Conservation (phyloP, 1,140 invertebrate species). For the Drosophila orosa region DNA sequence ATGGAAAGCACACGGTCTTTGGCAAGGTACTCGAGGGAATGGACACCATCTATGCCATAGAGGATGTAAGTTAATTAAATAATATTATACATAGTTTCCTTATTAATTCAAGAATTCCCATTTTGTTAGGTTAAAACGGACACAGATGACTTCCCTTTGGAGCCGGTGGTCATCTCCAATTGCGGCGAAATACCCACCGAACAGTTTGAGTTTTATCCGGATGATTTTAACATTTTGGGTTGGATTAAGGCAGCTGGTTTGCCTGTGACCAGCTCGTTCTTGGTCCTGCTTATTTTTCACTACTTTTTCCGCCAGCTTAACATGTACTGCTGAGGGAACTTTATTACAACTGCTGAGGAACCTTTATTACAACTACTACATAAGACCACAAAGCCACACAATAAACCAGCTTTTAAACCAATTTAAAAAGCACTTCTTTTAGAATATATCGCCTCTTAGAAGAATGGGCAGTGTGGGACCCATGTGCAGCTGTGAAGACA, state of each 20-base stretch:
- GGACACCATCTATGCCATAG: conserved; percentile 93
- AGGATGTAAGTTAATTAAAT: conserved; percentile 83
- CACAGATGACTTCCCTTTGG: conserved; percentile 88
- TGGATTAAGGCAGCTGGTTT: conserved; percentile 90
- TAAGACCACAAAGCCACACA: conserved; percentile 14
- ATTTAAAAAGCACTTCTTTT: conserved; percentile 11
- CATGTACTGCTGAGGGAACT: conserved; percentile 72
- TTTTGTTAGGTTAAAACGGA: conserved; percentile 89
- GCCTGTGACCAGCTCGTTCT: conserved; percentile 90
- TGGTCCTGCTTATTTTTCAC: conserved; percentile 90
- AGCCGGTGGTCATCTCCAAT: conserved; percentile 88
- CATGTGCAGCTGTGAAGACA: conserved; percentile 62
- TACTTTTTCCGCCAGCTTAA: conserved; percentile 89
- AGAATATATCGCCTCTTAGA: conserved; percentile 49
- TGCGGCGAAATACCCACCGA: conserved; percentile 87
- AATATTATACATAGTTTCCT: background rate
- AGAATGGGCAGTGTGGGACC: conserved; percentile 76
- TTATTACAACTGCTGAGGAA: no score
- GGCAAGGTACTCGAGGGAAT: conserved; percentile 95
- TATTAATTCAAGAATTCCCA: background rate
- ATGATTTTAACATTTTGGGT: conserved; percentile 89
- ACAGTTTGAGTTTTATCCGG: conserved; percentile 87
- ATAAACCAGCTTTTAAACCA: conserved; percentile 33
- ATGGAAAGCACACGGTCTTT: conserved; percentile 96
- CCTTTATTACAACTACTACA: background rate